phyloP scores from a whole-genome alignment of 2,113 vertebrate species.

The Oreochromis tanganicae region DNA sequence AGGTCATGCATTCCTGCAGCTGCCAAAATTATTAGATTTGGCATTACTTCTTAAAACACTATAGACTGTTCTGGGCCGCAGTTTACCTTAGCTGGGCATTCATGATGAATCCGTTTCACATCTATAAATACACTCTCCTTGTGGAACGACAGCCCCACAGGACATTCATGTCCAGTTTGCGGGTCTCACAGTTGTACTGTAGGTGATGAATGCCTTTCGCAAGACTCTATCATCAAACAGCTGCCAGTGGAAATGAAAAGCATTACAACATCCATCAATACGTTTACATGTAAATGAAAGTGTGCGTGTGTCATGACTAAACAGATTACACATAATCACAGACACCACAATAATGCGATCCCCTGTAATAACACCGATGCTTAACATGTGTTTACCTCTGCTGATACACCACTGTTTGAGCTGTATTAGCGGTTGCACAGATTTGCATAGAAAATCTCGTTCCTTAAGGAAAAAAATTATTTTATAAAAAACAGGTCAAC shows the following conservation, averaged over 20 bases:
- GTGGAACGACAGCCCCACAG: neutral
- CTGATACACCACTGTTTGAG: neutral
- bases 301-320: neutral
- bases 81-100: constrained; percentile 23
- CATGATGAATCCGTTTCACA: constrained; percentile 8
- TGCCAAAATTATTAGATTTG: constrained; percentile 33
- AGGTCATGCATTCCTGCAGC: constrained; percentile 35
- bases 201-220: constrained; percentile 9
- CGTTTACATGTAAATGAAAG: neutral
- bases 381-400: neutral
- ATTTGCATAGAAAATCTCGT: neutral
- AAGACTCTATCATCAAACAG: constrained; percentile 23
- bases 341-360: neutral
- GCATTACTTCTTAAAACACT: constrained; percentile 16
- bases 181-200: constrained; percentile 8
- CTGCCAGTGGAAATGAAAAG: constrained; percentile 28
- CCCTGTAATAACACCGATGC: neutral
- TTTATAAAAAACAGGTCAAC: too few relatives aligned
- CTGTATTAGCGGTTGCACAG: neutral
- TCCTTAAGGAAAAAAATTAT: neutral
- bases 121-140: constrained; percentile 9
- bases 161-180: neutral
- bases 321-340: constrained; percentile 18
- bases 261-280: constrained; percentile 18
- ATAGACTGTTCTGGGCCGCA: neutral